Evolutionary conservation across 2,113 vertebrate genomes (phyloP).

Genomic region (Engystomops pustulosus): DNA sequence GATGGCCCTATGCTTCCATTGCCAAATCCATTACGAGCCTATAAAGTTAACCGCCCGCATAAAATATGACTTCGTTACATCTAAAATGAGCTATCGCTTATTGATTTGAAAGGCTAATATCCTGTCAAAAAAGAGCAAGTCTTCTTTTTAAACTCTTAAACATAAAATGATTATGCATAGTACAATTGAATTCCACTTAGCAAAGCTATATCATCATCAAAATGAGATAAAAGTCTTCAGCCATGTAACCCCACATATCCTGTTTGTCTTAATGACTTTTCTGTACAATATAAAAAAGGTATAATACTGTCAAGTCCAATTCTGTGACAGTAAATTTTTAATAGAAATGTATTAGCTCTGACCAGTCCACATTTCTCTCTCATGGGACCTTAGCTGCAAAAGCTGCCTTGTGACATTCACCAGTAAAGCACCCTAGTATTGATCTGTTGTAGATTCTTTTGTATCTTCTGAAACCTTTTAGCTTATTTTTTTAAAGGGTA

Average conservation of each 20-base stretch:
- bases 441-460: neutral
- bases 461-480: neutral
- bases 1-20: conserved; percentile 45
- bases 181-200: conserved; percentile 40
- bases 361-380: neutral
- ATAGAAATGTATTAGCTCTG: neutral
- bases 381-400: neutral
- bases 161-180: conserved; percentile 29
- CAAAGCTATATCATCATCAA: conserved; percentile 23
- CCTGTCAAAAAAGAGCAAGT: conserved; percentile 45
- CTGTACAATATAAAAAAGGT: neutral
- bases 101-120: conserved; percentile 55
- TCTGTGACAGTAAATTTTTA: neutral
- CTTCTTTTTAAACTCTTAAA: conserved; percentile 37
- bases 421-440: neutral
- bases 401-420: neutral
- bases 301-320: neutral
- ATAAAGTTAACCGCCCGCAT: conserved; percentile 54
- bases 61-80: conserved; percentile 53
- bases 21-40: conserved; percentile 56
- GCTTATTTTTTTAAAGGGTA: neutral
- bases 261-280: neutral
- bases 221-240: conserved; percentile 31
- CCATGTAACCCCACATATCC: conserved; percentile 4
- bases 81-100: conserved; percentile 53